Conservation (phyloP, 2,797 vertebrate species). For the Aldrovandia affinis region DNA sequence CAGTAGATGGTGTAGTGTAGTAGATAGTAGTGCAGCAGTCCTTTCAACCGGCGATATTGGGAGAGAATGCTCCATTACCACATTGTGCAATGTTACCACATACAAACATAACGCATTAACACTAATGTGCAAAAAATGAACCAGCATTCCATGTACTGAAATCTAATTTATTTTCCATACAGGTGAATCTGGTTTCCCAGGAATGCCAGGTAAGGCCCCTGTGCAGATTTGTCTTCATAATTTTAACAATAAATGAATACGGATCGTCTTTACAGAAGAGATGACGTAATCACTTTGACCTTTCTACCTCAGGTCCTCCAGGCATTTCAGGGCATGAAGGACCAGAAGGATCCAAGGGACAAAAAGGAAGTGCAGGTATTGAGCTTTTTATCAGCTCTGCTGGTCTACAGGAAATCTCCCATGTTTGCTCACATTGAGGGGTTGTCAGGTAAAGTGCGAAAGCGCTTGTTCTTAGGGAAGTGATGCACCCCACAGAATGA, state of each 20-base stretch:
- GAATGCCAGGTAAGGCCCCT: constrained; percentile 78
- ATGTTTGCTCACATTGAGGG: not conserved
- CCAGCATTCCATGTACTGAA: not conserved
- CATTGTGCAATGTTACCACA: not conserved
- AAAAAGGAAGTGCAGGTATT: constrained; percentile 90
- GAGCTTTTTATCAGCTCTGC: not conserved
- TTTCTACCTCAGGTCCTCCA: constrained; percentile 72
- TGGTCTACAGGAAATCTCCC: too few relatives aligned
- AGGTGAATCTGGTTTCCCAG: constrained; percentile 87
- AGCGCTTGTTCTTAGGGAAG: too few relatives aligned
- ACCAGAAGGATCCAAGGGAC: constrained; percentile 87
- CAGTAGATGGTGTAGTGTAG: too few relatives aligned
- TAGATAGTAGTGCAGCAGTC: not conserved
- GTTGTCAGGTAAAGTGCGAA: too few relatives aligned
- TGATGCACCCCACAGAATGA: too few relatives aligned
- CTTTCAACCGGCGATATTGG: not conserved
- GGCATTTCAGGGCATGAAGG: constrained; percentile 81
- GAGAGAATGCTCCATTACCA: not conserved
- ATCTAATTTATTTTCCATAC: constrained; percentile 31
- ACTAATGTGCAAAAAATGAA: not conserved
- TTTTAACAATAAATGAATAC: too few relatives aligned
- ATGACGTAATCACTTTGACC: constrained; percentile 15
- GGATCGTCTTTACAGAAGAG: too few relatives aligned
- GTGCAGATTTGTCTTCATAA: not conserved
- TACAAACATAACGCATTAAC: not conserved